Evolutionary conservation across 2,113 vertebrate genomes (phyloP), one percentile per base, ranked within the genome.

Genomic region (Prunella himalayana): DNA sequence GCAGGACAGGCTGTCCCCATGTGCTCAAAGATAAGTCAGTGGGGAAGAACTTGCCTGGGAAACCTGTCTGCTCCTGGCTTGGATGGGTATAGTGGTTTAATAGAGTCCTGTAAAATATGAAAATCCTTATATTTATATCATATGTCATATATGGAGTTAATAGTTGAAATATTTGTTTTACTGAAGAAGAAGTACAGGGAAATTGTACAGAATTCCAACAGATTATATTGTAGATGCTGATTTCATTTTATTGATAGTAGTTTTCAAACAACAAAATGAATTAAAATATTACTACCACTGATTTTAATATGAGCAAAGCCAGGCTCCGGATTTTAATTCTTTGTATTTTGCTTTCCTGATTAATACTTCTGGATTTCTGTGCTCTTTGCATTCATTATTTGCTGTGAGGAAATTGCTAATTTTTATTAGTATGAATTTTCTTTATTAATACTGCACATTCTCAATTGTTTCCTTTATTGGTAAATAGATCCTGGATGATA

Each of bases 281-380:
- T 82, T 23, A 75, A 57, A 87, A 54, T 44, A 68, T 80, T 76
- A 72, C 39, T 86, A 57, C 19, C 37, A 65, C 12, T 82, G 71
- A 61, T 56, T 84, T 84, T 91, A 86, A 92, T 83, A 70, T 47
- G 87, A 91, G 64, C 23, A 92, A 89, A 95, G 53, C 77, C 87
- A 95, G 96, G 23, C 47, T 84, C 33, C 51, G 19, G 30, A 84
- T 66, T 89, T 94, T 88, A 92, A 88, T 89, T 86, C 53, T 53
- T 80, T 78, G 28, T 84, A 86, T 61, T 91, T 73, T 91, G 60
- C 39, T 86, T 83, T 91, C 81, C 51, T 81, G 72, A 96, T 94
- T 72, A 95, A 96, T 94, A 90, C 19, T 76, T 75, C 65, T 90
- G 31, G 73, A 83, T 76, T 94, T 87, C 70, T 93, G 56, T 76